Base-by-base conservation (phyloP, 2,888 invertebrate species). In the Eupithecia inturbata region DNA sequence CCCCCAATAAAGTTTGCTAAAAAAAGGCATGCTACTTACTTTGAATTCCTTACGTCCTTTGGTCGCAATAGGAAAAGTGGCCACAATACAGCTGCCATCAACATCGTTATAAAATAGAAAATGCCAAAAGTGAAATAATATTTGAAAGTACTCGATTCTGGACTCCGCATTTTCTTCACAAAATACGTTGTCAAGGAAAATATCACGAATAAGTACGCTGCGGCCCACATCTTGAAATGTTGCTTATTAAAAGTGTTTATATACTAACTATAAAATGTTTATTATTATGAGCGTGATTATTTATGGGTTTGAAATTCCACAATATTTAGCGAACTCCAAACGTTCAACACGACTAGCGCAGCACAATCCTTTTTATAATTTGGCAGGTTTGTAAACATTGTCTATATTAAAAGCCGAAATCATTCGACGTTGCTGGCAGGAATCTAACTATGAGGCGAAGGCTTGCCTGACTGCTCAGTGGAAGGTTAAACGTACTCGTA, bases 11-110 rank as follows among this genome's bases (percentile, higher is more conserved):
- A 22, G n/a, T 49, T 7, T 49, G 6, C 1, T 53, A 10, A 22
- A 57, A 53, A 22, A 53, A 14, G 12, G 0, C n/a, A 66, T 39
- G 39, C 26, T 10, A 93, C 93, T 92, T 84, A 95, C 95, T 86
- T 87, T 26, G 89, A 82, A 82, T 95, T 95, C 70, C 82, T 87
- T 12, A 93, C 90, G 81, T 88, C 86, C 79, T 80, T 89, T 3
- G 92, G 91, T 4, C 83, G 85, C 0, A 92, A 74, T 66, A 92
- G 80, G 77, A 90, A 92, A n/a, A 83, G 79, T 0, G 92, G 92
- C 87, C 88, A 90, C 41, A 90, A 77, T 3, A 90, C 74, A 67
- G 79, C 82, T 0, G 89, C 74, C 3, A 88, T 14, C 0, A 84
- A 2, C 0, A 85, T 85, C 6, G 85, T 82, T 26, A 77, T 70